Evolutionary conservation across 2,797 vertebrate species (phyloP), one percentile per base, ranked within the genome.

Genomic region (Linurgus olivaceus): DNA sequence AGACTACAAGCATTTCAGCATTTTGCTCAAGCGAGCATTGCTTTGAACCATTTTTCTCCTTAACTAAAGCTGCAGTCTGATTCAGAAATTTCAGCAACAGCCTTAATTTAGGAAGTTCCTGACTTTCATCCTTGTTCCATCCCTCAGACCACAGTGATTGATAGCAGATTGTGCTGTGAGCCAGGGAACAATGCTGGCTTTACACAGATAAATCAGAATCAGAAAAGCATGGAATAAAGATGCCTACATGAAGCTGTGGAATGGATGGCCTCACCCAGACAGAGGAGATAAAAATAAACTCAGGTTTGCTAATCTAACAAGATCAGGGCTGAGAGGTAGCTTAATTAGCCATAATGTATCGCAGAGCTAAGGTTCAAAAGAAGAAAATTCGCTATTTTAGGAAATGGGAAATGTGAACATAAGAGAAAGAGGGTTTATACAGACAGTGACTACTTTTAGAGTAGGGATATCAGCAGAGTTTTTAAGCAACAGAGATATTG

Each of bases 201-300:
- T 80, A 52, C n/a, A 73, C 48, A 55, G 86, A 83, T 37, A 74
- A 73, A 94, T 40, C 13, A 37, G 35, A 76, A 55, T 62, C 35
- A 82, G 68, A 73, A 66, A 86, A 71, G 26, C 13, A 45, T 2
- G 19, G 61, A 86, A 74, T 63, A 90, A 90, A 93, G 72, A 61
- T 51, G 82, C 33, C 63, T 66, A 37, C 31, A 35, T 2, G 18
- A 85, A 88, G 33, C 31, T 2, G 4, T 33, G 61, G 52, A 85
- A 88, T 0, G 10, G 38, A 78, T n/a, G n/a, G 66, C 17, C 38
- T 85, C 29, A 47, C 4, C 7, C 42, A 78, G 73, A 13, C 35
- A 92, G 42, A 68, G 17, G 29, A 80, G 20, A 83, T 6, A 89
- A 92, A 95, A 84, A 90, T 48, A 86, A 87, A 25, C 38, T 33